These are phyloP conservation scores for Gymnorhina tibicen DNA, from an alignment of 2,113 vertebrate species.

Conservation along the genomic window DNA sequence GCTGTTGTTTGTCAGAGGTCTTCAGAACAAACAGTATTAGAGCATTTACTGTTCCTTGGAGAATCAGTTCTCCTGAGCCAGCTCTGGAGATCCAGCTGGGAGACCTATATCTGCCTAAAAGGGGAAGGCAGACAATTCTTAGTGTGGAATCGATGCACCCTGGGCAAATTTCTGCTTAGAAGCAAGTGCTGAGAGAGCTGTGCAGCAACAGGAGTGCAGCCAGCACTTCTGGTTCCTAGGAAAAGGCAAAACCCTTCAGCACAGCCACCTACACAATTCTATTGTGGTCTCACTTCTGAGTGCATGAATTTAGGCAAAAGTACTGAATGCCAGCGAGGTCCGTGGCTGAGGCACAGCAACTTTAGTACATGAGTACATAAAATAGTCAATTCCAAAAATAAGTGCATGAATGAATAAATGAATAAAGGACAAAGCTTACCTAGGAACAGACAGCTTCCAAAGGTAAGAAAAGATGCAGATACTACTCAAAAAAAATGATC, in stretches of 20 bases:
- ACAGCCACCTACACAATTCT: background rate
- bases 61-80: background rate
- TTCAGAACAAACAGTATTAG: background rate
- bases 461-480: background rate
- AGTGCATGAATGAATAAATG: too few relatives aligned
- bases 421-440: background rate
- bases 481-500: background rate
- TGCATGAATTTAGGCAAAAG: background rate
- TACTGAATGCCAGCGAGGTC: background rate
- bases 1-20: background rate
- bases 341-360: background rate
- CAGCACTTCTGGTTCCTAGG: background rate
- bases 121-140: background rate
- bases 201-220: background rate
- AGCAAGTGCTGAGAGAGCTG: background rate
- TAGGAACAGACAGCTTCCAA: background rate
- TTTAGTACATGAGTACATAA: background rate
- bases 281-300: background rate
- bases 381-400: background rate
- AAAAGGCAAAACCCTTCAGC: background rate
- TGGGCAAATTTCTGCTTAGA: background rate
- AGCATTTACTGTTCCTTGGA: background rate
- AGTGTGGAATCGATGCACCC: accelerated
- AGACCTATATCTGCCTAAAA: background rate
- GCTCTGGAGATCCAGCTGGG: background rate